These are phyloP conservation scores for Brachyptera putata DNA, from an alignment of 2,888 invertebrate genomes.

Conservation along the genomic window DNA sequence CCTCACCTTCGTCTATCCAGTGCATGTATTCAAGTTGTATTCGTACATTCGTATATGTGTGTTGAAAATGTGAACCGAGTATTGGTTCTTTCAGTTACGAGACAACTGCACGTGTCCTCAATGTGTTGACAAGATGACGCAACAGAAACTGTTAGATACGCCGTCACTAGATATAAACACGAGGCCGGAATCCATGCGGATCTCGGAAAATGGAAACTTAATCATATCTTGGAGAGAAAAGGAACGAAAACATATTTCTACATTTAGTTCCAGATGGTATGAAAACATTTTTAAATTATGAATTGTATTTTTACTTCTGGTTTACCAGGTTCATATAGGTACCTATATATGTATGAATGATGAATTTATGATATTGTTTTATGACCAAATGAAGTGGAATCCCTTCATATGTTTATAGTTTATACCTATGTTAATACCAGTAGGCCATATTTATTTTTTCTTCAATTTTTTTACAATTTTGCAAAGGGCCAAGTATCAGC, in stretches of 20 bases:
- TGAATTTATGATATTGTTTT: background rate
- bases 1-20: no score
- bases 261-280: constrained; percentile 39
- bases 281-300: constrained; percentile 6
- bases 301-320: no score
- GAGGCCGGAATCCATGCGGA: constrained; percentile 37
- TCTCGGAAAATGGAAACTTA: constrained; percentile 37
- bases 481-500: no score
- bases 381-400: no score
- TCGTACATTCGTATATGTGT: no score
- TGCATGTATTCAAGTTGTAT: no score
- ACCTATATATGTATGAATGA: background rate
- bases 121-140: constrained; percentile 38
- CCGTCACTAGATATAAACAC: constrained; percentile 37
- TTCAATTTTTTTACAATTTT: no score
- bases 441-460: no score
- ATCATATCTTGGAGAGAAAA: constrained; percentile 38
- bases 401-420: no score
- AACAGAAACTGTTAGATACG: constrained; percentile 39
- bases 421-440: no score
- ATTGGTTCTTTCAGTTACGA: constrained; percentile 37
- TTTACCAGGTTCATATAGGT: background rate
- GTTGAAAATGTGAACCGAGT: no score
- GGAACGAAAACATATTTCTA: constrained; percentile 36
- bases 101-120: constrained; percentile 39